Conservation (phyloP, 2,888 invertebrate genomes). For the Lymantria dispar region DNA sequence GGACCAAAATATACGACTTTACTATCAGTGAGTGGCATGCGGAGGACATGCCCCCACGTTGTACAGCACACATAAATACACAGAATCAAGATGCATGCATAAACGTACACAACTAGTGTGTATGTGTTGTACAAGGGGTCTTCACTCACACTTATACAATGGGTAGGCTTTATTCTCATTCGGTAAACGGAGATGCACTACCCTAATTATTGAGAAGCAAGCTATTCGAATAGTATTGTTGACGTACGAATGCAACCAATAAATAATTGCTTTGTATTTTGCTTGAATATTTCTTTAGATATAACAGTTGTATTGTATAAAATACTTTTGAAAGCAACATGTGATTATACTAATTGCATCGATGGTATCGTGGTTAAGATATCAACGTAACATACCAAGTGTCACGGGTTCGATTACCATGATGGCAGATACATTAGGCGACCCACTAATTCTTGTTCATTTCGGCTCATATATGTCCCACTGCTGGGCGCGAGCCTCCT, state of each 20-base stretch:
- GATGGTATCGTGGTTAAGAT: too few species aligned
- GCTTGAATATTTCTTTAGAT: not conserved
- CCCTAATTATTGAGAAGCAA: constrained; percentile 78
- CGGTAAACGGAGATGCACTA: constrained; percentile 85
- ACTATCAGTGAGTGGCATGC: constrained; percentile 64
- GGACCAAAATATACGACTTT: constrained; percentile 68
- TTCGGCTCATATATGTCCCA: too few species aligned
- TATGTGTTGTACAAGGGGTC: constrained; percentile 39
- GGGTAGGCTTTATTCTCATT: constrained; percentile 78
- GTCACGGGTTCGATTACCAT: too few species aligned
- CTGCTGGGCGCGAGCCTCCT: too few species aligned
- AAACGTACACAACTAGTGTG: constrained; percentile 41
- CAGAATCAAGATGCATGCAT: constrained; percentile 63
- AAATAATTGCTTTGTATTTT: constrained; percentile 38
- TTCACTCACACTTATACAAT: constrained; percentile 57
- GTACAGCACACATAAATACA: constrained; percentile 49
- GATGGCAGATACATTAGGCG: too few species aligned
- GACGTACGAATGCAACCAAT: constrained; percentile 27
- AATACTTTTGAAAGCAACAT: too few species aligned
- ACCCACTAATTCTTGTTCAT: too few species aligned
- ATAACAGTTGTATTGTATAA: too few species aligned
- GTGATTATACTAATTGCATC: too few species aligned
- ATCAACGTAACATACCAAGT: too few species aligned
- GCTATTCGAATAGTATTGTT: constrained; percentile 54
- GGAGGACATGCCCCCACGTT: constrained; percentile 52